Percentiles rank a stretch among this genome's conserved stretches.
Evolutionary conservation across 1,140 invertebrate genomes (phyloP).

Genomic region (Melipona quadrifasciata): DNA sequence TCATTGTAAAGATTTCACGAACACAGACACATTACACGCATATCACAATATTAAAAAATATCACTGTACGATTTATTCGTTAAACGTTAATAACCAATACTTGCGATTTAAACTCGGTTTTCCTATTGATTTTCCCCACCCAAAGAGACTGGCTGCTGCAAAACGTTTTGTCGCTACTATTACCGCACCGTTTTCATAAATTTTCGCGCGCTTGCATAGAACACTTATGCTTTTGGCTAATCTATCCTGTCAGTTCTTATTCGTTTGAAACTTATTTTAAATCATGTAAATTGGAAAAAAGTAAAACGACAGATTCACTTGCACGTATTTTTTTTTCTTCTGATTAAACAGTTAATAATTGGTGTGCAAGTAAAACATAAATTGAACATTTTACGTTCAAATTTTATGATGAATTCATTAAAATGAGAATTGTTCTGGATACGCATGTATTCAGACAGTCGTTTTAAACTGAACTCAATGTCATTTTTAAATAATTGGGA

Average conservation of each 20-base stretch:
- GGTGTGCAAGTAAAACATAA: background rate
- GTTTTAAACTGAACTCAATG: background rate
- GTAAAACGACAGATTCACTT: background rate
- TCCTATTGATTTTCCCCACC: slow-evolving; percentile 75
- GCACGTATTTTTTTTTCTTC: background rate
- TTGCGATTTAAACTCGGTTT: slow-evolving; percentile 64
- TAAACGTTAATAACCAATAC: slow-evolving; percentile 43
- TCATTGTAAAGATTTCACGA: slow-evolving; percentile 17
- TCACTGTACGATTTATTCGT: slow-evolving; percentile 12
- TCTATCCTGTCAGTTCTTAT: background rate
- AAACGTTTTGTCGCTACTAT: slow-evolving; percentile 31
- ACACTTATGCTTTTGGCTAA: background rate
- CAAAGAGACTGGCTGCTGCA: slow-evolving; percentile 35
- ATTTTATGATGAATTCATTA: background rate
- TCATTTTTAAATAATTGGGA: background rate
- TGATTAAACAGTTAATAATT: background rate
- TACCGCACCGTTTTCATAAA: slow-evolving; percentile 20
- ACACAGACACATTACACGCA: background rate
- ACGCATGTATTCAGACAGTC: background rate
- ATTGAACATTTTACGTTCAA: background rate
- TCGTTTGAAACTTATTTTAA: background rate
- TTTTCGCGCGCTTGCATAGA: slow-evolving; percentile 14
- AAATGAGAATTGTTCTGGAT: background rate
- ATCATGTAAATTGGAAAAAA: background rate
- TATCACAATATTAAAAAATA: slow-evolving; percentile 19